phyloP scores from a whole-genome alignment of 2,113 vertebrate genomes.

The Pelvicachromis taeniatus region DNA sequence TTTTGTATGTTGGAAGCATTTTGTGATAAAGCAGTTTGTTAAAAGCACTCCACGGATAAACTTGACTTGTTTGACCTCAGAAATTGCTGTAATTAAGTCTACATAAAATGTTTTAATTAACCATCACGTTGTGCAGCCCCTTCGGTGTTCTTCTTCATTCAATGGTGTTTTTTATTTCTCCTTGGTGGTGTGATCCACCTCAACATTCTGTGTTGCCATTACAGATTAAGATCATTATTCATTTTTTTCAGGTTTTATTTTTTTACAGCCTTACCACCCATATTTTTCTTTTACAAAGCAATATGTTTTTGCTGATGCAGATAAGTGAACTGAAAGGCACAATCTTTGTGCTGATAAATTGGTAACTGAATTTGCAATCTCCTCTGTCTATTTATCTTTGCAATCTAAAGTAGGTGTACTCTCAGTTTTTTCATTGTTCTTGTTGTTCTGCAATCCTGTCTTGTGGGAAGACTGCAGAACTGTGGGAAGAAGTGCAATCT shows the following conservation, averaged over 20 bases:
- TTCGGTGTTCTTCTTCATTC: not conserved
- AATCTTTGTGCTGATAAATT: not conserved
- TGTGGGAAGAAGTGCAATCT: not conserved
- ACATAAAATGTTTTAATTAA: constrained; percentile 37
- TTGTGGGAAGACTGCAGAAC: not conserved
- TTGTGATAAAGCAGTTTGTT: constrained; percentile 13
- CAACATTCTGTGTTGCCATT: not conserved
- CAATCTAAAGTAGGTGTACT: not conserved
- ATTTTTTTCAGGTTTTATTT: not conserved
- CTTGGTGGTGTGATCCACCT: not conserved
- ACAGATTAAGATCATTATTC: not conserved
- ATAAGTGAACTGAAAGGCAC: not conserved
- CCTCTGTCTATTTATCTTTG: not conserved
- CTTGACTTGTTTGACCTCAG: constrained; percentile 34
- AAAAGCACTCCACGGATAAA: constrained; percentile 27
- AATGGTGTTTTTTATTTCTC: not conserved
- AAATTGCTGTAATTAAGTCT: constrained; percentile 42
- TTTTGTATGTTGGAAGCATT: not conserved
- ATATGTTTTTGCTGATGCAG: not conserved
- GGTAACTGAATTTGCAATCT: not conserved
- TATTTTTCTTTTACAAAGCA: not conserved
- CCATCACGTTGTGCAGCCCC: not conserved
- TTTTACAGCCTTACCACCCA: not conserved
- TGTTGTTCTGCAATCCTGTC: not conserved
- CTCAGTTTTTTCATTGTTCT: not conserved